These are phyloP conservation scores for Cheilosia vernalis DNA, from an alignment of 2,888 invertebrate genomes.

Conservation along the genomic window DNA sequence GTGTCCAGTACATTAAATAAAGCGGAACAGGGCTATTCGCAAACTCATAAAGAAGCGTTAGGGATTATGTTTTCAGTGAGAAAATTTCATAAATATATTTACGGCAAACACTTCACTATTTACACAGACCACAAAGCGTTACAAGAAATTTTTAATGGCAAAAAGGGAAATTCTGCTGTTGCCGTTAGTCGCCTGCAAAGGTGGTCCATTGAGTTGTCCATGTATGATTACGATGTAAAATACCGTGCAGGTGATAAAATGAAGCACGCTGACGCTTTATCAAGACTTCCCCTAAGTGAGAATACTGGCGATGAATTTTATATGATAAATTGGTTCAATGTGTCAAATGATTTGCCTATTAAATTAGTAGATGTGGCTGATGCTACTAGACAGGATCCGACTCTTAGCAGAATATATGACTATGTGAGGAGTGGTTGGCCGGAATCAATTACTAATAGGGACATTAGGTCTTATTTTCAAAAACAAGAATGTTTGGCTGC, in stretches of 20 bases:
- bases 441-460: background rate
- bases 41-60: no score
- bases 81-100: no score
- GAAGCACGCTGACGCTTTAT: background rate
- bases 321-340: constrained; percentile 3
- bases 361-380: background rate
- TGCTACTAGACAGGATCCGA: background rate
- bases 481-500: no score
- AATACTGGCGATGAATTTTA: background rate
- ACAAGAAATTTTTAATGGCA: no score
- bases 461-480: background rate
- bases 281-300: background rate
- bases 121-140: no score
- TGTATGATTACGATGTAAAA: constrained; percentile 14
- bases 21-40: no score
- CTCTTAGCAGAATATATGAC: background rate
- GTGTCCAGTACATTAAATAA: no score
- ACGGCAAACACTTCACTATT: no score
- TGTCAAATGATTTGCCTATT: background rate
- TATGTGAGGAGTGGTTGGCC: background rate
- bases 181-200: no score
- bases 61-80: no score
- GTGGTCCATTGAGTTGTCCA: background rate
- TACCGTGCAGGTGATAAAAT: background rate
- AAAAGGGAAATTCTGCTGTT: no score